Evolutionary conservation across 2,113 vertebrate species (phyloP).

Genomic region (Hassar affinis): DNA sequence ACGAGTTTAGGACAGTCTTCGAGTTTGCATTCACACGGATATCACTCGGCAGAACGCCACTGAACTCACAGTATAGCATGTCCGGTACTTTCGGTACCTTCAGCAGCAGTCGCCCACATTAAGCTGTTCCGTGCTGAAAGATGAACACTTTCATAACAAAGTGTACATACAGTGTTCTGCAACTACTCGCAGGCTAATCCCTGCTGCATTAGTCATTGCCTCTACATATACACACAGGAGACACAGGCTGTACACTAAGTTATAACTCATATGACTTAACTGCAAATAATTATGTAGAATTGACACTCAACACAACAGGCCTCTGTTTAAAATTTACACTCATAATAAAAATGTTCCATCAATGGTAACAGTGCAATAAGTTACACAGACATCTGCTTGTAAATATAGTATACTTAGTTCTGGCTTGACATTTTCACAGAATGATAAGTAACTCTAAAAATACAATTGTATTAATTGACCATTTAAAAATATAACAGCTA

Average conservation of each 20-base stretch:
- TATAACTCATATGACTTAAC: neutral
- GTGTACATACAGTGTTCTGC: constrained; percentile 15
- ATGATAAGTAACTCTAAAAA: neutral
- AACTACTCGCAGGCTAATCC: constrained; percentile 4
- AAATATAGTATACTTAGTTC: neutral
- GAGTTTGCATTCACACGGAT: neutral
- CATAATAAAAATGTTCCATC: neutral
- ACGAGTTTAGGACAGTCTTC: neutral
- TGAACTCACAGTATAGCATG: neutral
- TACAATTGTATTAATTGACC: neutral
- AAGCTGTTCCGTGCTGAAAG: neutral
- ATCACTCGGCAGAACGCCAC: neutral
- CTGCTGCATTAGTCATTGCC: constrained; percentile 14
- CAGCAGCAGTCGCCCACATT: neutral
- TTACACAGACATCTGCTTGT: neutral
- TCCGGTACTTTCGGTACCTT: neutral
- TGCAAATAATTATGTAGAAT: neutral
- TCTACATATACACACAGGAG: neutral
- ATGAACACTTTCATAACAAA: constrained; percentile 29
- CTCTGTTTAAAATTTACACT: neutral
- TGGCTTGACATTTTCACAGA: neutral
- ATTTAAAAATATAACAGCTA: too few species aligned
- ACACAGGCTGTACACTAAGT: neutral
- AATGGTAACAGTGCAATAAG: neutral
- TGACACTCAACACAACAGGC: neutral